A percentile compares a stretch with the other conserved stretches of the same genome.
phyloP scores from a whole-genome alignment of 2,888 invertebrate genomes.

The Sminthurinus aureus region DNA sequence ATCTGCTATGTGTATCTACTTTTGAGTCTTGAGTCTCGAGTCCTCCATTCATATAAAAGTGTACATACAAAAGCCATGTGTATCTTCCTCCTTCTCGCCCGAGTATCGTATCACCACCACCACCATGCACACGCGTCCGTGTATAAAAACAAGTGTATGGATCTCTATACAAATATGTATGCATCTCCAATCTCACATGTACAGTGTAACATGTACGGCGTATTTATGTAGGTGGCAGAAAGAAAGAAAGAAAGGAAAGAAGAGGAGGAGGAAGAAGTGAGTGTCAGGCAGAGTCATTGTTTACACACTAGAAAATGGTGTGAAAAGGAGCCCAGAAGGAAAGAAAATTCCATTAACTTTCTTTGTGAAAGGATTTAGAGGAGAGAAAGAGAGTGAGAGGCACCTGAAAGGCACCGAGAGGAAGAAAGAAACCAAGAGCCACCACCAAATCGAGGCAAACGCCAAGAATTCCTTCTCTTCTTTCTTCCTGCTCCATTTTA shows the following conservation, averaged over 20 bases:
- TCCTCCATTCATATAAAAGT: neutral
- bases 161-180: neutral
- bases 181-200: neutral
- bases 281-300: conserved; percentile 51
- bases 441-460: neutral
- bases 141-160: too few species aligned
- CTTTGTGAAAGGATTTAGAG: conserved; percentile 59
- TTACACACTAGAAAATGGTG: conserved; percentile 54
- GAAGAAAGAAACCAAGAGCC: too few species aligned
- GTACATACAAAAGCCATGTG: neutral
- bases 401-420: conserved; percentile 53
- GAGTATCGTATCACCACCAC: neutral
- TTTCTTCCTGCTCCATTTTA: too few species aligned
- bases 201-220: neutral
- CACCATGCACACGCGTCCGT: too few species aligned
- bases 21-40: neutral
- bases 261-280: neutral
- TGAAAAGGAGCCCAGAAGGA: conserved; percentile 53
- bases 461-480: conserved; percentile 36
- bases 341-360: conserved; percentile 60
- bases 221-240: conserved; percentile 1
- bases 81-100: neutral
- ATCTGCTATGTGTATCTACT: too few species aligned
- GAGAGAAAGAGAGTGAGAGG: conserved; percentile 37
- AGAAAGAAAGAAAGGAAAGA: neutral